Base-by-base conservation (phyloP, 2,888 invertebrate species). In the Xestia ashworthii region DNA sequence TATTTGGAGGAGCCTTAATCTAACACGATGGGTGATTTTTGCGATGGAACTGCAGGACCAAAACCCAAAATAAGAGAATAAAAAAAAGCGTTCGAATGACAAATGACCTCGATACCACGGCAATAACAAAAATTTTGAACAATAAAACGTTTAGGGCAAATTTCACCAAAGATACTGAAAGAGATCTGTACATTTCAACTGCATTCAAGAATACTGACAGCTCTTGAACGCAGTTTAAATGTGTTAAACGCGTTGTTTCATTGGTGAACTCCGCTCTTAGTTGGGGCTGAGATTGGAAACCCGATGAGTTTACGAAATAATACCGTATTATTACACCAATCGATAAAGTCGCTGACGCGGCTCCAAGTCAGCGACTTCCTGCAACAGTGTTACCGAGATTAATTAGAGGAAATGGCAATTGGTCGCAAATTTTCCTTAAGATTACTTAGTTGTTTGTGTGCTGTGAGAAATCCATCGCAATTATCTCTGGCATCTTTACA, bases 331-430 rank as follows among this genome's bases (percentile, higher is more conserved):
- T 25, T 25, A 44, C 66, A 76, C 77, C 77, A 50, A 70, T 50
- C 65, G 50, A 76, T 19, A 78, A 65, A 65, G 68, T 78, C 77
- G 76, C 76, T 78, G 68, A 69, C 76, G 46, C 69, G 48, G 76
- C 68, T 48, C 77, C 55, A 22, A 44, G 72, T 78, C 74, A 74
- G 74, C 74, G 74, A 74, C 74, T 74, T 74, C 77, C 77, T 78
- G 77, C 12, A 78, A 78, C 62, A 78, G 76, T 77, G 55, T 76
- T 75, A 64, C n/a, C 32, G 76, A 68, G n/a, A 55, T 78, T 78
- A 75, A 75, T 75, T 16, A 50, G 25, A 62, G 62, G 71, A 71
- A 71, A 71, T 71, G 71, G 41, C 1, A 71, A 16, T 41, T 46
- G 67, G 44, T 46, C 22, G 16, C 46, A 60, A 60, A 71, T 71